Conservation (phyloP, 2,888 invertebrate genomes). For the Dicyrtoma fusca region DNA sequence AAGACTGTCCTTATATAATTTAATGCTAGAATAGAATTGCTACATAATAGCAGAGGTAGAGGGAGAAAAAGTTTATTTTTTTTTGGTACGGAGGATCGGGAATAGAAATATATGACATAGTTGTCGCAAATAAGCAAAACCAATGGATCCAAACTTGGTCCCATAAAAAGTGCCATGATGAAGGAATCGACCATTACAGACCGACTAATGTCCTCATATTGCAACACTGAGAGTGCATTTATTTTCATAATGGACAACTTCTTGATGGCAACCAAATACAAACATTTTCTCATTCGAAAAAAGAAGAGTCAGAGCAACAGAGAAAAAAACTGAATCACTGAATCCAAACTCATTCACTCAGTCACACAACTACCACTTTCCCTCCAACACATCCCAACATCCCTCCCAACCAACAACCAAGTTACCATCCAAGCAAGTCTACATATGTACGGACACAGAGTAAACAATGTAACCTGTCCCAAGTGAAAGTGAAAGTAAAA, state of each 20-base stretch:
- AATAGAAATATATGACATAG: background rate
- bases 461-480: too few species aligned
- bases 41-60: background rate
- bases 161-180: constrained; percentile 35
- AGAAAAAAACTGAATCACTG: too few species aligned
- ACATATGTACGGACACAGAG: too few species aligned
- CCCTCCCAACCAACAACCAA: too few species aligned
- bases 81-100: background rate
- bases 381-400: too few species aligned
- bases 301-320: background rate
- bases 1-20: background rate
- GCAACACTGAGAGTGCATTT: constrained; percentile 28
- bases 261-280: constrained; percentile 15
- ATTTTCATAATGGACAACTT: constrained; percentile 36
- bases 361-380: background rate
- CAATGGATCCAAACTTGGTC: constrained; percentile 29
- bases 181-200: constrained; percentile 26
- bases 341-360: too few species aligned
- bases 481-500: too few species aligned
- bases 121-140: constrained; percentile 19
- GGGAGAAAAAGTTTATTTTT: background rate
- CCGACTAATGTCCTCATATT: constrained; percentile 34
- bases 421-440: too few species aligned
- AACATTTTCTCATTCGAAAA: background rate
- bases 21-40: background rate